Evolutionary conservation across 92 coral and sea anemone genomes (phyloP).

Genomic region (Paramuricea clavata): DNA sequence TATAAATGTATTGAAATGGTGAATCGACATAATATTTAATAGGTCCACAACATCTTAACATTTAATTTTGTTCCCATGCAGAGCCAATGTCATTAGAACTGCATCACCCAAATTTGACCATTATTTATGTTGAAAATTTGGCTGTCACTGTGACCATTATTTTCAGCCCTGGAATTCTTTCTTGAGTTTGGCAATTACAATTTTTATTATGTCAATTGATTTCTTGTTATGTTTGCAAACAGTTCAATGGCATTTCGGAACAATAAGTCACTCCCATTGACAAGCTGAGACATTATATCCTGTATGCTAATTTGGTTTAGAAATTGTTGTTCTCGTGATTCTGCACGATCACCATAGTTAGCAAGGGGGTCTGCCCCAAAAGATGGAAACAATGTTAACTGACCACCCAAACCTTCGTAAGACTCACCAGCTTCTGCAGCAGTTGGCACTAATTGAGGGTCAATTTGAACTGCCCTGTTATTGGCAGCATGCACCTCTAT

Average conservation of each 20-base stretch:
- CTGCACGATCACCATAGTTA: constrained; percentile 8
- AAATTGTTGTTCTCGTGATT: constrained; percentile 36
- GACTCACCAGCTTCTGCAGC: constrained; percentile 17
- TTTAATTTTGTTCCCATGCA: no score
- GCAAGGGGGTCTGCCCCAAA: constrained; percentile 56
- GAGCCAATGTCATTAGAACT: no score
- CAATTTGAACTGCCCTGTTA: constrained; percentile 27
- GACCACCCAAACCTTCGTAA: constrained; percentile 44
- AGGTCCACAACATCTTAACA: no score
- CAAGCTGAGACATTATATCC: constrained; percentile 14
- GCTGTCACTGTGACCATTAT: background rate
- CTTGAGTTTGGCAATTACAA: background rate
- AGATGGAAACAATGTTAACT: constrained; percentile 17
- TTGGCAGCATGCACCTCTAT: constrained; percentile 5
- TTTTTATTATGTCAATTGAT: background rate
- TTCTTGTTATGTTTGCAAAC: background rate
- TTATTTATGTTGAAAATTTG: no score
- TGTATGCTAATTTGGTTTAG: constrained; percentile 15
- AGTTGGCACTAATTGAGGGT: constrained; percentile 27
- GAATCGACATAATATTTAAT: no score
- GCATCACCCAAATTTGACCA: no score
- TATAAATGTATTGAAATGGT: no score
- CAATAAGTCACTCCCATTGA: constrained; percentile 25
- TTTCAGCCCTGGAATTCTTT: background rate
- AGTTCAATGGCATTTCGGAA: constrained; percentile 34